Percentiles rank a stretch among this genome's conserved stretches.
These are phyloP conservation scores for Elegia similella DNA, from an alignment of 2,888 invertebrate species.

Conservation along the genomic window DNA sequence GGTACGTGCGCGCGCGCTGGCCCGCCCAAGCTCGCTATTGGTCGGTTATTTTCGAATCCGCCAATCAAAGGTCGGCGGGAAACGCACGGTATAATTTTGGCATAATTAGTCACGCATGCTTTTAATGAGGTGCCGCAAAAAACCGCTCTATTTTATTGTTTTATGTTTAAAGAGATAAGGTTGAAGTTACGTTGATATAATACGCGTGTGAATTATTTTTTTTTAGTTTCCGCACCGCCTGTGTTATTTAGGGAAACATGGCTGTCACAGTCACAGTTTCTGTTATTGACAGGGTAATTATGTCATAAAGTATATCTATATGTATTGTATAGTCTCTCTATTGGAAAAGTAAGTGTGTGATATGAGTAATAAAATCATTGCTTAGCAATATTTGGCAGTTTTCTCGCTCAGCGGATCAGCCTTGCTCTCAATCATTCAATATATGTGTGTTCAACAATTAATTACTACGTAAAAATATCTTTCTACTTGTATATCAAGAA, in stretches of 20 bases:
- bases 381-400: too few relatives aligned
- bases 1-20: conserved; percentile 68
- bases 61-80: conserved; percentile 61
- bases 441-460: too few relatives aligned
- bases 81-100: conserved; percentile 70
- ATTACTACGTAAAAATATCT: too few relatives aligned
- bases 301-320: too few relatives aligned
- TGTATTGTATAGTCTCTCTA: too few relatives aligned
- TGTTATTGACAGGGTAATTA: too few relatives aligned
- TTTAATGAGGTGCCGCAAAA: conserved; percentile 45
- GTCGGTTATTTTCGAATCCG: conserved; percentile 58
- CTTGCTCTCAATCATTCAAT: too few relatives aligned
- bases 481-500: too few relatives aligned
- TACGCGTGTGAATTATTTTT: conserved; percentile 10
- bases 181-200: conserved; percentile 2
- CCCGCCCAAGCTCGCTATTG: conserved; percentile 71
- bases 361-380: too few relatives aligned
- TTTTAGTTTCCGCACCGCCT: conserved; percentile 11
- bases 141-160: conserved; percentile 19
- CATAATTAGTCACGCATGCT: conserved; percentile 77
- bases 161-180: conserved; percentile 15
- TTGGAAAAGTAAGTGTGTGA: too few relatives aligned
- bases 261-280: too few relatives aligned
- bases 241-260: conserved; percentile 7
- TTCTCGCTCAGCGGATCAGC: too few relatives aligned